Evolutionary conservation across 2,888 invertebrate genomes (phyloP), one percentile per base, ranked within the genome.

Genomic region (Allacma fusca): DNA sequence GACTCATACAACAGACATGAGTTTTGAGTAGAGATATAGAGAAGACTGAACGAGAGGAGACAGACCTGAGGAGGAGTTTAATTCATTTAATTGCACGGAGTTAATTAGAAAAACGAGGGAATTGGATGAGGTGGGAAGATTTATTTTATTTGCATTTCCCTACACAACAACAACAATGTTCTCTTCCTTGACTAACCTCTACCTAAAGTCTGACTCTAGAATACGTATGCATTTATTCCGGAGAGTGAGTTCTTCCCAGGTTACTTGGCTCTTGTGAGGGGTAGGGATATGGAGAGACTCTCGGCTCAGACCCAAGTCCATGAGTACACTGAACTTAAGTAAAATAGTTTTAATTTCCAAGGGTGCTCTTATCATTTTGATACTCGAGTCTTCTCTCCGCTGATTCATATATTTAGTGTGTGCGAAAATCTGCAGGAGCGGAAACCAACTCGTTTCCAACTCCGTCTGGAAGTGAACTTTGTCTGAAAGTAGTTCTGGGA

Each of bases 51-150:
- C n/a, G n/a, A n/a, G n/a, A n/a, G n/a, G n/a, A n/a, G n/a, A n/a
- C n/a, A n/a, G n/a, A n/a, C n/a, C n/a, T n/a, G 73, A 21, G 73
- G 29, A 24, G 73, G 40, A 24, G 62, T 59, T 59, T 50, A 71
- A 59, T 59, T 57, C 59, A n/a, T 71, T 71, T 71, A 71, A 71
- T 71, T 71, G 59, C 57, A 71, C 57, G 57, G 24, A 71, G 59
- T 57, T 71, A 71, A 71, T 73, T 73, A 73, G 71, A 71, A 71
- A 73, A 73, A 62, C 29, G 59, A 73, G 64, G 59, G 57, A 23
- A 29, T 34, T 24, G 12, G 72, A n/a, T 2, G 21, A 34, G 28
- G 62, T 59, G 23, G 28, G 62, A 23, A 72, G 26, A 28, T 28
- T 59, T 70, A 69, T 69, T 68, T n/a, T 69, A 70, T 70, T 70